A percentile compares a stretch with the other conserved stretches of the same genome.
phyloP scores from a whole-genome alignment of 2,797 vertebrate genomes.

The Limosa lapponica region DNA sequence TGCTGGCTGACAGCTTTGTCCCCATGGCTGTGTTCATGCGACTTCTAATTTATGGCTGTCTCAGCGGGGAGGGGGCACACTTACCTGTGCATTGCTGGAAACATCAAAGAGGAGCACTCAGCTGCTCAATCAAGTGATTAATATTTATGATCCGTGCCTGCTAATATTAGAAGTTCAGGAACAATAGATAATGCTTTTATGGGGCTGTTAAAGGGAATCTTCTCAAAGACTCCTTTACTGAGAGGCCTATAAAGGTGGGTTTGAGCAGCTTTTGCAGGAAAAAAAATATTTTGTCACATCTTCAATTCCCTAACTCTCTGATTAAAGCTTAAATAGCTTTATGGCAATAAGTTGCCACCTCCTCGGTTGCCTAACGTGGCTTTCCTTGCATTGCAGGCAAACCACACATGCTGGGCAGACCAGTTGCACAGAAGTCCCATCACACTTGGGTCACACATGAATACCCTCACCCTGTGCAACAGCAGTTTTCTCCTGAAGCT shows the following conservation, averaged over 20 bases:
- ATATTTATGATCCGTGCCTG: neutral
- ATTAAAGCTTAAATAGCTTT: neutral
- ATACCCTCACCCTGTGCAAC: neutral
- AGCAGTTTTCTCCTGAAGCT: neutral
- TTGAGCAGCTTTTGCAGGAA: neutral
- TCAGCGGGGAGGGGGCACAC: neutral
- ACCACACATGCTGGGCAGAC: neutral
- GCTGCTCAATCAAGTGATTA: neutral
- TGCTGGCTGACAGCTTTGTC: neutral
- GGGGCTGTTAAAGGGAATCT: neutral
- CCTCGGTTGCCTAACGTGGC: fast-evolving
- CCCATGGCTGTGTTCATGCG: fast-evolving
- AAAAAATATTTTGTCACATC: neutral
- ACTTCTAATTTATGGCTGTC: neutral
- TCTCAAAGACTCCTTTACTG: neutral
- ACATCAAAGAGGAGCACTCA: neutral
- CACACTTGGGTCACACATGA: fast-evolving
- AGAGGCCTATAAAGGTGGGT: neutral
- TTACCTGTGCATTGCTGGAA: neutral
- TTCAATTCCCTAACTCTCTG: neutral
- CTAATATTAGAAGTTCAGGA: neutral
- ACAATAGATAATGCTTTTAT: neutral
- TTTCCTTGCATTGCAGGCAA: neutral
- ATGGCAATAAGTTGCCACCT: neutral
- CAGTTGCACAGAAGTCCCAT: neutral